Evolutionary conservation across 2,888 invertebrate genomes (phyloP), one percentile per base, ranked within the genome.

Genomic region (Antheraea assamensis): DNA sequence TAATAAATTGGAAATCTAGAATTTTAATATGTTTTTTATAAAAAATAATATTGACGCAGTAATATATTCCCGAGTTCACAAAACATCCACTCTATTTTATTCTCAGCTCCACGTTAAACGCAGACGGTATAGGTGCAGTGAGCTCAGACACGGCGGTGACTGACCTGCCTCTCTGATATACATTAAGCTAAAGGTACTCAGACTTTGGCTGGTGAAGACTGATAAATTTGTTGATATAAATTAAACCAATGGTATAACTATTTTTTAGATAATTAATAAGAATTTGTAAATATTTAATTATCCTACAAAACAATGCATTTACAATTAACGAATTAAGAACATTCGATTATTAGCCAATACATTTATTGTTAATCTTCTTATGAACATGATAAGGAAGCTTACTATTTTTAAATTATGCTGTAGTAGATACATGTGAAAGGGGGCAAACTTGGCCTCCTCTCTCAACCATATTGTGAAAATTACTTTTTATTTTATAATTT

Each of bases 101-200:
- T 68, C 55, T n/a, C n/a, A 71, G 55, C 52, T 71, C 27, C 5
- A 19, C 21, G 71, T 49, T 49, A 7, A 52, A 52, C 66, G 49
- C 66, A 68, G 47, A 66, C 49, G 24, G 52, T 72, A 71, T 72
- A 74, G 71, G 72, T 73, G 71, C 71, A 52, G 72, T n/a, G 72
- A 71, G 71, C 21, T 58, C 72, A 72, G 74, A 70, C 75, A 71
- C 70, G 73, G 74, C 70, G 73, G 74, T 74, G 72, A 74, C 47
- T 72, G 74, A 74, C 74, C 74, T 31, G 72, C 5, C 31, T 68
- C 31, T 31, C 35, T 35, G 35, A 68, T 68, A 68, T 68, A 21
- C 35, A 68, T 68, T 68, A 64, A 35, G 66, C 66, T 35, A 68
- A 35, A 24, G 66, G 31, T 31, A 19, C 64, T 64, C 30, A 30